These are phyloP conservation scores for Myotis pilosus DNA, from an alignment of 2,797 vertebrate species.

Conservation along the genomic window DNA sequence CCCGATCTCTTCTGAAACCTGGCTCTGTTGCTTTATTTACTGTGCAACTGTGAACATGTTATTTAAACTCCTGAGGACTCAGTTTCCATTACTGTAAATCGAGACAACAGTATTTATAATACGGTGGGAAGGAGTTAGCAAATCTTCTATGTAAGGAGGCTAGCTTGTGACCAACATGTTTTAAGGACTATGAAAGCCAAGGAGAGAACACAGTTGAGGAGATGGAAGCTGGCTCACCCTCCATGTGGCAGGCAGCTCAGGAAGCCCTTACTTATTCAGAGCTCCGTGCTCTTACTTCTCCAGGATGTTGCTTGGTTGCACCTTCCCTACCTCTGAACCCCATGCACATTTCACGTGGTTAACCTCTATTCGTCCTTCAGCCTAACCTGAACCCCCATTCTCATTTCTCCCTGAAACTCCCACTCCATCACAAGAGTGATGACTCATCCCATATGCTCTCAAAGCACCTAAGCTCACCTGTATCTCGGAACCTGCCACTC, in stretches of 20 bases:
- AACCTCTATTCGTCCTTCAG: background rate
- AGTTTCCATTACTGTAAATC: background rate
- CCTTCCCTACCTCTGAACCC: background rate
- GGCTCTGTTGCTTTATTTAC: background rate
- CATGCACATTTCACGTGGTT: background rate
- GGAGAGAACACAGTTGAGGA: fast-evolving
- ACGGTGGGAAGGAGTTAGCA: background rate
- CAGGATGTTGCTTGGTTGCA: background rate
- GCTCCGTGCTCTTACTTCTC: background rate
- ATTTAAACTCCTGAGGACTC: background rate
- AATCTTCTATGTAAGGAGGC: background rate
- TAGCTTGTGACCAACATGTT: fast-evolving
- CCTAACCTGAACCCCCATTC: background rate
- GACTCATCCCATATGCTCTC: background rate
- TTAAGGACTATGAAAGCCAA: background rate
- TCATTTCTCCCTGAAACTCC: background rate
- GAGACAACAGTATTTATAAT: background rate
- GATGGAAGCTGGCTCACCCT: background rate
- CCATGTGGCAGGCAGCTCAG: background rate
- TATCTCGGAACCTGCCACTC: background rate
- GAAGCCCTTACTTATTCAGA: background rate
- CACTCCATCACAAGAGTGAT: background rate
- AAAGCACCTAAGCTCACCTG: background rate
- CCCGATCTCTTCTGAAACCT: background rate
- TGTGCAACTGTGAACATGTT: background rate